Conservation (phyloP, 2,888 invertebrate species). For the Odontomyia ornata region DNA sequence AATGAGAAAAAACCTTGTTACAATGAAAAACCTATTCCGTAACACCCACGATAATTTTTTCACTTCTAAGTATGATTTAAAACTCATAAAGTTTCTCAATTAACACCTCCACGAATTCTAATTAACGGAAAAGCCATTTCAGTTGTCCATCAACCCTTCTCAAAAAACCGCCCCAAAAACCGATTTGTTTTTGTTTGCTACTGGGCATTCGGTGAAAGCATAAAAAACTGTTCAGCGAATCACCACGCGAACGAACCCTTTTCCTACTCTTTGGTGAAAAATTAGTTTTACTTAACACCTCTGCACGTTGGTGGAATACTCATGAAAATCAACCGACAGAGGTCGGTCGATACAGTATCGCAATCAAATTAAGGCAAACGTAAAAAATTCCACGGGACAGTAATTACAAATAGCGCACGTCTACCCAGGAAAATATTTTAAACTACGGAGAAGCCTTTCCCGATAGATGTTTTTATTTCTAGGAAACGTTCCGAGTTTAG, state of each 20-base stretch:
- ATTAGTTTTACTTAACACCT: constrained; percentile 40
- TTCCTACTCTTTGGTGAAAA: constrained; percentile 7
- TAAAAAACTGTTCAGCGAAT: not conserved
- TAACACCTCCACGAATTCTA: constrained; percentile 41
- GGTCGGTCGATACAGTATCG: constrained; percentile 15
- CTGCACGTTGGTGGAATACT: not conserved
- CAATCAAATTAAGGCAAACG: constrained; percentile 49
- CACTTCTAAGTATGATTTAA: not conserved
- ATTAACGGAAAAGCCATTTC: constrained; percentile 47
- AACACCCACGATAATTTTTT: not conserved
- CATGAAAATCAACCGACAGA: not conserved
- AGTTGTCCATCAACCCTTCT: constrained; percentile 49
- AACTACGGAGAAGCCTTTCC: not conserved
- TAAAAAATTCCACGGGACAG: constrained; percentile 49
- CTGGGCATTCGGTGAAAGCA: not conserved
- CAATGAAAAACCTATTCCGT: too few relatives aligned
- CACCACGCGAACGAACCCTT: not conserved
- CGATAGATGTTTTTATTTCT: not conserved
- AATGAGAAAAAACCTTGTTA: too few relatives aligned
- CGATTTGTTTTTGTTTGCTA: constrained; percentile 43
- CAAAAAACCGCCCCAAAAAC: constrained; percentile 39
- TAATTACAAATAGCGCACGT: constrained; percentile 44
- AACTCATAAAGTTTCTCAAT: not conserved
- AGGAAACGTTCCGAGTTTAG: not conserved
- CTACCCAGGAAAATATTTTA: not conserved